phyloP scores from a whole-genome alignment of 2,888 invertebrate genomes.

The Prosapia bicincta region DNA sequence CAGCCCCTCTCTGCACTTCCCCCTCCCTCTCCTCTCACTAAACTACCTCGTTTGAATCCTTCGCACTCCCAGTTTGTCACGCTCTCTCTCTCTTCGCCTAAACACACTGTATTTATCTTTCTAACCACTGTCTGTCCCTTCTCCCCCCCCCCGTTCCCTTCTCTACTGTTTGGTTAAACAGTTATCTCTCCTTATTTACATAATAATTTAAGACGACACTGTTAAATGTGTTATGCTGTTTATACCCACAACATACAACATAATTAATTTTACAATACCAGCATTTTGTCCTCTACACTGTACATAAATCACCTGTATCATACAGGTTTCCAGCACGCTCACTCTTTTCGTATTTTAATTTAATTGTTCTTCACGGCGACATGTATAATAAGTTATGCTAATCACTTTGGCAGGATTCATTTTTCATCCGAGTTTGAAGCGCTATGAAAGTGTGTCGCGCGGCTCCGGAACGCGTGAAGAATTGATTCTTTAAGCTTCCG shows the following conservation, averaged over 20 bases:
- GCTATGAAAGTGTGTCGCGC: neutral
- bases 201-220: neutral
- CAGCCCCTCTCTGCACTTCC: neutral
- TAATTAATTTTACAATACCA: neutral
- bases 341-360: neutral
- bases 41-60: neutral
- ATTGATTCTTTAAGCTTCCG: neutral
- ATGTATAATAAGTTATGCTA: no score
- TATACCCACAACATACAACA: neutral
- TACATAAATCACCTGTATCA: neutral
- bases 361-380: neutral
- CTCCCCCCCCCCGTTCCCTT: neutral
- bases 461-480: neutral
- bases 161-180: neutral
- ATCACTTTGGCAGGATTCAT: neutral
- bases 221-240: slow-evolving; percentile 1
- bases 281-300: neutral
- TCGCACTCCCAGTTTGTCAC: neutral
- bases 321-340: neutral
- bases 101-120: neutral
- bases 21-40: neutral
- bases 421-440: no score
- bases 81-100: neutral
- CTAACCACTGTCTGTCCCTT: neutral
- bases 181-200: neutral